Conservation (phyloP, 2,113 vertebrate genomes). For the Erythrocercus mccallii region DNA sequence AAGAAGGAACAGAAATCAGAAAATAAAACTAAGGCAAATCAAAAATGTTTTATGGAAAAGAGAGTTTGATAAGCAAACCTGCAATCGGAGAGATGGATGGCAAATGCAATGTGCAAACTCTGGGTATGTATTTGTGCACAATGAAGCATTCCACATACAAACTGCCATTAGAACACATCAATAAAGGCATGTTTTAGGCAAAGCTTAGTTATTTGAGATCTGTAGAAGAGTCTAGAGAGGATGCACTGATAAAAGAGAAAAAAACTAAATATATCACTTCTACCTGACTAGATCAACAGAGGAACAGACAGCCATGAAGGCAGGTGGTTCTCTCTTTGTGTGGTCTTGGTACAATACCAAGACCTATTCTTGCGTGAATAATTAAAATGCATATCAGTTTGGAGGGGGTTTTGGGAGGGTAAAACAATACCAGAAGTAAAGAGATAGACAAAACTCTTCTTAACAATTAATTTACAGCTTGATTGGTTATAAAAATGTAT, state of each 20-base stretch:
- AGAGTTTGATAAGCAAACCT: background rate
- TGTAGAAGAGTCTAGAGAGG: background rate
- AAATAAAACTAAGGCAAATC: background rate
- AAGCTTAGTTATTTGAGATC: background rate
- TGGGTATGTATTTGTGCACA: background rate
- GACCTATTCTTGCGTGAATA: background rate
- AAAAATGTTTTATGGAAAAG: background rate
- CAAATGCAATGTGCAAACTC: background rate
- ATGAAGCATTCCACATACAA: background rate
- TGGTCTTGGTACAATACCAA: background rate
- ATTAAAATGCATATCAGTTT: background rate
- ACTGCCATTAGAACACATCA: background rate
- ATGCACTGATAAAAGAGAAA: background rate
- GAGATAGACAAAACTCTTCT: background rate
- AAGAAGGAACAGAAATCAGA: background rate
- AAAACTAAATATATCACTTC: background rate
- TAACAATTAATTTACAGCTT: background rate
- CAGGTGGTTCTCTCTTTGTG: background rate
- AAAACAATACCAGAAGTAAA: background rate
- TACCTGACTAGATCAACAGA: background rate
- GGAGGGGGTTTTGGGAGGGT: fast-evolving
- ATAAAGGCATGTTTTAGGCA: background rate
- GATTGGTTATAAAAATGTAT: background rate
- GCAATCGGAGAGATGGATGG: background rate
- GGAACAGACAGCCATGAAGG: background rate